phyloP scores from a whole-genome alignment of 2,888 invertebrate genomes.

The Sicus ferrugineus region DNA sequence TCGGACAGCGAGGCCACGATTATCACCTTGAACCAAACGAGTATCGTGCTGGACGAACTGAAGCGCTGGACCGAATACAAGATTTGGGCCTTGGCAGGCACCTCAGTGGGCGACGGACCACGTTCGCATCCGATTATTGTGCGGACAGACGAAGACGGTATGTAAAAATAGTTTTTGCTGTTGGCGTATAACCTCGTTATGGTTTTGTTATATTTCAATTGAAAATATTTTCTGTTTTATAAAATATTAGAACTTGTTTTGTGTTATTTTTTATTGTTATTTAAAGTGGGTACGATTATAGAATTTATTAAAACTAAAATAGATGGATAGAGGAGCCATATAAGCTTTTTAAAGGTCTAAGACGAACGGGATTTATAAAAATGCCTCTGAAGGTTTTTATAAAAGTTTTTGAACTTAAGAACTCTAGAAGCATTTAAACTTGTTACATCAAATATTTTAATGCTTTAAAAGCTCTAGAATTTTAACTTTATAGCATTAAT shows the following conservation, averaged over 20 bases:
- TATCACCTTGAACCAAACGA: slow-evolving; percentile 80
- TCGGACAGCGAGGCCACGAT: slow-evolving; percentile 85
- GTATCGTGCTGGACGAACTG: slow-evolving; percentile 86
- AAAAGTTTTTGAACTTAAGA: too few species aligned
- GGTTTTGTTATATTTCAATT: slow-evolving; percentile 3
- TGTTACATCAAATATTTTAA: too few species aligned
- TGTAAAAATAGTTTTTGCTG: slow-evolving; percentile 66
- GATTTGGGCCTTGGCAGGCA: slow-evolving; percentile 96
- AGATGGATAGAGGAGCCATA: too few species aligned
- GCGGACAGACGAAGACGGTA: slow-evolving; percentile 99
- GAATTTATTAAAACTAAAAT: too few species aligned
- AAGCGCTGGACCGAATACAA: slow-evolving; percentile 96
- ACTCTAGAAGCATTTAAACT: too few species aligned
- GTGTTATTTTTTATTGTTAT: neutral
- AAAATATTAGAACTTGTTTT: neutral
- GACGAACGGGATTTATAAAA: too few species aligned
- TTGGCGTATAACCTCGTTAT: too few species aligned
- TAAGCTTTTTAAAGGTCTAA: too few species aligned
- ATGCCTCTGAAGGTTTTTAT: too few species aligned
- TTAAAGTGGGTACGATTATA: neutral
- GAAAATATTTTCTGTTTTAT: neutral
- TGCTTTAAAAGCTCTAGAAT: too few species aligned
- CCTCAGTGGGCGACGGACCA: slow-evolving; percentile 95
- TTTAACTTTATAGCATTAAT: too few species aligned
- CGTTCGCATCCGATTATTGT: slow-evolving; percentile 90